These are phyloP conservation scores for Bufo gargarizans DNA, from an alignment of 2,113 vertebrate genomes.

Conservation along the genomic window DNA sequence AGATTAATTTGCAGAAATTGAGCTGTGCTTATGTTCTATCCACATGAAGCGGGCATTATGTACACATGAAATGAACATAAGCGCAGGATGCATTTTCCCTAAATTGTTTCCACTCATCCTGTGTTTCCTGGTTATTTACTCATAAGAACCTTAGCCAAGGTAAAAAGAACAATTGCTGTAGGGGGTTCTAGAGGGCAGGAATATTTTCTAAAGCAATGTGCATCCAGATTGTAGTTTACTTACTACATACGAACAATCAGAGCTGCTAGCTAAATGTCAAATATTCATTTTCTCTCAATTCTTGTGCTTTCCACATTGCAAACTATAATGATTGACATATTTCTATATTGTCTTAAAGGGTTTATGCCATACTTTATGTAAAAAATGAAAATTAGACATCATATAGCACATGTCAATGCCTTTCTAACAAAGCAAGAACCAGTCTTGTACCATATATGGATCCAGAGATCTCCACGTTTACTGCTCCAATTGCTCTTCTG, in stretches of 20 bases:
- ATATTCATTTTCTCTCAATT: not conserved
- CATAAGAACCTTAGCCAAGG: not conserved
- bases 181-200: slow-evolving; percentile 16
- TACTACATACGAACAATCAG: not conserved
- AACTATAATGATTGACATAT: not conserved
- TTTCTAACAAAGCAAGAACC: too few relatives aligned
- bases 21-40: slow-evolving; percentile 47
- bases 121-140: slow-evolving; percentile 11
- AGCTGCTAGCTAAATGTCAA: not conserved
- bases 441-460: too few relatives aligned
- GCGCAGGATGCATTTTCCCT: slow-evolving; percentile 30
- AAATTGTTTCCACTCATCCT: slow-evolving; percentile 35
- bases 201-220: slow-evolving; percentile 25
- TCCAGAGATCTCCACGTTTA: too few relatives aligned
- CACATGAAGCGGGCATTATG: slow-evolving; percentile 45
- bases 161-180: slow-evolving; percentile 11
- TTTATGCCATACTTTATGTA: not conserved
- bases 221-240: slow-evolving; percentile 1
- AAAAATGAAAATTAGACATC: not conserved
- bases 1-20: slow-evolving; percentile 53
- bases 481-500: too few relatives aligned
- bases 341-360: not conserved
- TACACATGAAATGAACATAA: slow-evolving; percentile 52
- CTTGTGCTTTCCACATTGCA: not conserved
- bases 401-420: too few relatives aligned